Evolutionary conservation across 2,888 invertebrate species (phyloP).

Genomic region (Cataglyphis altisquamis): DNA sequence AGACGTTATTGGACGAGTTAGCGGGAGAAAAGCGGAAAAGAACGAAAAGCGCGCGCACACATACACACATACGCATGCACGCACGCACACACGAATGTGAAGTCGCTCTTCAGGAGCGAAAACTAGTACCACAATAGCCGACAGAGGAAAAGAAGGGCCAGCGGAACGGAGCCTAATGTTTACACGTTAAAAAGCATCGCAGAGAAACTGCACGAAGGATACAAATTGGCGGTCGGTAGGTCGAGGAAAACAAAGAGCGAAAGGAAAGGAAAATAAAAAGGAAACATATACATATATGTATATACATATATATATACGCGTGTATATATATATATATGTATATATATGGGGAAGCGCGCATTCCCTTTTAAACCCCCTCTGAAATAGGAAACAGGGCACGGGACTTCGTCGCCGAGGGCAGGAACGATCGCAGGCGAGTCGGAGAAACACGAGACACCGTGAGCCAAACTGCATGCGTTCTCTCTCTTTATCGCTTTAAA

Average conservation of each 20-base stretch:
- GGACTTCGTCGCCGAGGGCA: constrained; percentile 59
- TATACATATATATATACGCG: not conserved
- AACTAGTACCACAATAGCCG: constrained; percentile 3
- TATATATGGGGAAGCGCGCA: constrained; percentile 52
- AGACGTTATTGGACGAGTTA: constrained; percentile 29
- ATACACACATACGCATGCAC: not conserved
- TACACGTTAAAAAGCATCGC: constrained; percentile 22
- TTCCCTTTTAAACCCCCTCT: constrained; percentile 58
- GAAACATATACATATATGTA: not conserved
- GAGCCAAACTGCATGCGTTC: constrained; percentile 78
- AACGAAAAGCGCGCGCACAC: constrained; percentile 14
- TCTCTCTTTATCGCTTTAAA: constrained; percentile 54
- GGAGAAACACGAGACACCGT: constrained; percentile 69
- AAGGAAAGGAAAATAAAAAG: constrained; percentile 8
- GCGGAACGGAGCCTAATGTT: constrained; percentile 4
- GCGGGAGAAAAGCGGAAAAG: constrained; percentile 3
- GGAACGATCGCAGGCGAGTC: constrained; percentile 58
- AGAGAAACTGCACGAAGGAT: constrained; percentile 44
- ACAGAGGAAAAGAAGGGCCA: constrained; percentile 12
- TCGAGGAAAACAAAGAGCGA: constrained; percentile 19
- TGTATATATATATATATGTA: not conserved
- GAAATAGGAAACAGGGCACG: constrained; percentile 62
- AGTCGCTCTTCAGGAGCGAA: constrained; percentile 16
- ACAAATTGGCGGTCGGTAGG: constrained; percentile 47
- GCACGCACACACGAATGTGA: constrained; percentile 13